These are phyloP conservation scores for Papilio elwesi DNA, from an alignment of 2,888 invertebrate species.

Conservation along the genomic window DNA sequence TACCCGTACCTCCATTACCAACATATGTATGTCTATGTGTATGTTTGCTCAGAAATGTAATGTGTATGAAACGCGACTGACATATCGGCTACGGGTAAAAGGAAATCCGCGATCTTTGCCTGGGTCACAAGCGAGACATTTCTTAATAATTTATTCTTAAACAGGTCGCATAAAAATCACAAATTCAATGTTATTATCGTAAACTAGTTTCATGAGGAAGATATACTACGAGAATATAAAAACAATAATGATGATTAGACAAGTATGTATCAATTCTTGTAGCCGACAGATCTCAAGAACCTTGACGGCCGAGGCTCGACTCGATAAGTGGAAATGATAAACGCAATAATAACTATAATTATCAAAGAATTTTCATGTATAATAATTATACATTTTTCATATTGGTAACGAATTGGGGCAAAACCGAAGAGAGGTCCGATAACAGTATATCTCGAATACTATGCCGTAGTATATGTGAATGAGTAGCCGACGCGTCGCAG, in stretches of 20 bases:
- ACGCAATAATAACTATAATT: neutral
- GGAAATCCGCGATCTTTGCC: too few species aligned
- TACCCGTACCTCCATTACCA: neutral
- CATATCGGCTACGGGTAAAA: too few species aligned
- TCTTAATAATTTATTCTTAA: too few species aligned
- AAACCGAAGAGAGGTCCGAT: neutral
- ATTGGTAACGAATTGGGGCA: neutral
- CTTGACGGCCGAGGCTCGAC: neutral
- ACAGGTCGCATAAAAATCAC: too few species aligned
- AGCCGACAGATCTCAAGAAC: neutral
- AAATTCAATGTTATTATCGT: too few species aligned
- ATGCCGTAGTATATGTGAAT: conserved; percentile 7
- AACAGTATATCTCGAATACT: neutral
- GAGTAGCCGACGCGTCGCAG: conserved; percentile 30
- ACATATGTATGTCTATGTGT: neutral
- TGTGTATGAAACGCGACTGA: too few species aligned
- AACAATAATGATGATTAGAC: neutral
- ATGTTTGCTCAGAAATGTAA: too few species aligned
- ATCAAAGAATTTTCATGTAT: neutral
- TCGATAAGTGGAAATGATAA: neutral
- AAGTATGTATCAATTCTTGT: neutral
- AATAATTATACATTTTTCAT: neutral
- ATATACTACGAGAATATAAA: neutral
- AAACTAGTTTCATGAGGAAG: neutral
- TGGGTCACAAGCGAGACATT: too few species aligned